phyloP scores from a whole-genome alignment of 1,140 invertebrate genomes.

The Drosophila athabasca region DNA sequence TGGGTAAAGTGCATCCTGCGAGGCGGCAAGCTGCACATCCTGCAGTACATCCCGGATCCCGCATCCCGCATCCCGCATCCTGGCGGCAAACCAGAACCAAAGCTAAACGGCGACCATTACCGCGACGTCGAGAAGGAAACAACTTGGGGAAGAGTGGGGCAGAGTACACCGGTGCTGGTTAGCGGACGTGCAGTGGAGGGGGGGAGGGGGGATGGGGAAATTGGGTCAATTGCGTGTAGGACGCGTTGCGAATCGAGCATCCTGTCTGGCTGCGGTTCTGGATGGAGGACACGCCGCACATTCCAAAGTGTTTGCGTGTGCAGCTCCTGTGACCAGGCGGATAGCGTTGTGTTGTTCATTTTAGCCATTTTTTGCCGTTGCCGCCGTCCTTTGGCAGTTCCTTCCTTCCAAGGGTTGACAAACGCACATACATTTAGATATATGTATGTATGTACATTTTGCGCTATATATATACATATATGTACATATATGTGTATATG shows the following conservation, averaged over 20 bases:
- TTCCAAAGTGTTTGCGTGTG: slow-evolving; percentile 6
- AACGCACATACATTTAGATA: slow-evolving; percentile 18
- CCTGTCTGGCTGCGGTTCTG: slow-evolving; percentile 26
- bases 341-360: slow-evolving; percentile 51
- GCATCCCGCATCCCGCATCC: slow-evolving; percentile 4
- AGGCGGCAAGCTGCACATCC: slow-evolving; percentile 52
- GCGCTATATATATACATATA: slow-evolving; percentile 6
- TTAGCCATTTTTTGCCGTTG: slow-evolving; percentile 12
- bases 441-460: slow-evolving; percentile 3
- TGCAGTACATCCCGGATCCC: slow-evolving; percentile 34
- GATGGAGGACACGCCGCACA: too few relatives aligned
- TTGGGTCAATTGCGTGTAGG: slow-evolving; percentile 67
- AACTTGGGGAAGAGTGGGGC: not conserved
- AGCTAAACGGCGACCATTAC: slow-evolving; percentile 60
- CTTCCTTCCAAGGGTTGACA: slow-evolving; percentile 37
- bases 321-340: slow-evolving; percentile 41
- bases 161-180: not conserved
- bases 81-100: slow-evolving; percentile 50
- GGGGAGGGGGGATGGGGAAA: slow-evolving; percentile 31
- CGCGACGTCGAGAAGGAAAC: slow-evolving; percentile 37
- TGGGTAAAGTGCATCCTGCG: slow-evolving; percentile 46
- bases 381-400: slow-evolving; percentile 4
- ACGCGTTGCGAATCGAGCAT: slow-evolving; percentile 52
- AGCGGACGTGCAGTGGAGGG: not conserved
- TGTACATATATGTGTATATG: slow-evolving; percentile 2